Percentiles rank a stretch among this genome's conserved stretches.
These are phyloP conservation scores for Lateolabrax maculatus DNA, from an alignment of 2,797 vertebrate genomes.

Conservation along the genomic window DNA sequence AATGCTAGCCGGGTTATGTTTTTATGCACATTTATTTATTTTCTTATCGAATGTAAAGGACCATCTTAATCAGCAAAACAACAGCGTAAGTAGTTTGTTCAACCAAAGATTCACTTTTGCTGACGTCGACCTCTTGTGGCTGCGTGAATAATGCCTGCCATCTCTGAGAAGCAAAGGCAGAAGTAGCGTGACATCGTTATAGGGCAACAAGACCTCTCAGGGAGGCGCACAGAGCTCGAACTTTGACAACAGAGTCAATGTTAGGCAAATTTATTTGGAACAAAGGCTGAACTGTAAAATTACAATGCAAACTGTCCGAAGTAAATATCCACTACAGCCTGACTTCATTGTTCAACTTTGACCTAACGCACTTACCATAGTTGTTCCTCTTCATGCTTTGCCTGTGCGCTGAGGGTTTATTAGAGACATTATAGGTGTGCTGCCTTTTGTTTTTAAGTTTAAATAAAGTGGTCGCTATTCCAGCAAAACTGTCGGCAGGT, in stretches of 20 bases:
- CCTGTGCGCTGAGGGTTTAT: neutral
- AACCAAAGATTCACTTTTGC: neutral
- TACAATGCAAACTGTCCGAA: too few relatives aligned
- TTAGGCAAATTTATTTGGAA: too few relatives aligned
- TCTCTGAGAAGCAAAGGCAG: neutral
- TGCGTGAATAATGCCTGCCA: neutral
- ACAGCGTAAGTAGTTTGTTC: neutral
- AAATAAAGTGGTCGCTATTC: neutral
- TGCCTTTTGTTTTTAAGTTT: neutral
- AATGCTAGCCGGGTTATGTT: neutral
- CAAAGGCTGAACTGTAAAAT: too few relatives aligned
- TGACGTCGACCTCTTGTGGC: neutral
- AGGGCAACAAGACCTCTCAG: neutral
- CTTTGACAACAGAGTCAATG: too few relatives aligned
- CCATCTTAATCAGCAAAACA: neutral
- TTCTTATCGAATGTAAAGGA: conserved; percentile 1
- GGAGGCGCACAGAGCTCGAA: too few relatives aligned
- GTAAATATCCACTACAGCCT: neutral
- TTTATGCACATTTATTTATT: conserved; percentile 9
- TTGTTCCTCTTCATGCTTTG: neutral
- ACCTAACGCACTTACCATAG: neutral
- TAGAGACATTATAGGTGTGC: neutral
- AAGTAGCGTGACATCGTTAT: neutral
- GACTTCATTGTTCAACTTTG: neutral
- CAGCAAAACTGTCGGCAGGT: neutral